These are phyloP conservation scores for Drosophila melanosoma DNA, from an alignment of 2,888 invertebrate species.

Conservation along the genomic window DNA sequence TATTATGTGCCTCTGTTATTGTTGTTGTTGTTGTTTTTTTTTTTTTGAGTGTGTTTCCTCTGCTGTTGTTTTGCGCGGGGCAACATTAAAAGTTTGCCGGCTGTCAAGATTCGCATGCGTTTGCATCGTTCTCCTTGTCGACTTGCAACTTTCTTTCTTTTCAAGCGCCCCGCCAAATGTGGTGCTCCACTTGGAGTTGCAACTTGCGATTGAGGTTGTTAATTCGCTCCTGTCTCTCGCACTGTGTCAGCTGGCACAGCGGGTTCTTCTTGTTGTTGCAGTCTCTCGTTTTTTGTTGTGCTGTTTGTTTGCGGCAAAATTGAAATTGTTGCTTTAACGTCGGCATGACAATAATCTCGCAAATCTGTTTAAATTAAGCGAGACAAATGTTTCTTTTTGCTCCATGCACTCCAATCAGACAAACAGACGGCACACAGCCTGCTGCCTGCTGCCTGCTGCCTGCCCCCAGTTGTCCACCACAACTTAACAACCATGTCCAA, in stretches of 20 bases:
- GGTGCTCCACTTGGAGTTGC: constrained; percentile 6
- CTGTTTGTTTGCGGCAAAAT: constrained; percentile 58
- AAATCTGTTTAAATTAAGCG: constrained; percentile 83
- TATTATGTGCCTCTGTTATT: constrained; percentile 38
- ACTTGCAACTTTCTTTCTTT: constrained; percentile 57
- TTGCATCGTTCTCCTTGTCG: constrained; percentile 70
- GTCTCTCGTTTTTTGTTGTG: constrained; percentile 8
- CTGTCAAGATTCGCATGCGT: constrained; percentile 78
- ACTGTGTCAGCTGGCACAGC: constrained; percentile 55
- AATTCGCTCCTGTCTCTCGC: constrained; percentile 61
- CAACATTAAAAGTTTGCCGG: constrained; percentile 83
- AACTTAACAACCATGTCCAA: constrained; percentile 52
- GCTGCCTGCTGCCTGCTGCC: background rate
- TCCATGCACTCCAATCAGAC: constrained; percentile 48
- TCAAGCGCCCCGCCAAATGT: constrained; percentile 35
- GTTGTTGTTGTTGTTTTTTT: background rate
- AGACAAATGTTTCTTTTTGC: constrained; percentile 79
- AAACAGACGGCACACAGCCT: constrained; percentile 31
- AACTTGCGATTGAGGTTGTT: constrained; percentile 63
- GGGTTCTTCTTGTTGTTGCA: constrained; percentile 16
- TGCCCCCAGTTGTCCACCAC: constrained; percentile 12
- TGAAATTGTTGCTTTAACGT: constrained; percentile 80
- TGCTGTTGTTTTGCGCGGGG: constrained; percentile 45
- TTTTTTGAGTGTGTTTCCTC: background rate
- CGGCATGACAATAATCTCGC: constrained; percentile 82